Evolutionary conservation across 1,140 invertebrate genomes (phyloP).

Genomic region (Platyscapa corneri): DNA sequence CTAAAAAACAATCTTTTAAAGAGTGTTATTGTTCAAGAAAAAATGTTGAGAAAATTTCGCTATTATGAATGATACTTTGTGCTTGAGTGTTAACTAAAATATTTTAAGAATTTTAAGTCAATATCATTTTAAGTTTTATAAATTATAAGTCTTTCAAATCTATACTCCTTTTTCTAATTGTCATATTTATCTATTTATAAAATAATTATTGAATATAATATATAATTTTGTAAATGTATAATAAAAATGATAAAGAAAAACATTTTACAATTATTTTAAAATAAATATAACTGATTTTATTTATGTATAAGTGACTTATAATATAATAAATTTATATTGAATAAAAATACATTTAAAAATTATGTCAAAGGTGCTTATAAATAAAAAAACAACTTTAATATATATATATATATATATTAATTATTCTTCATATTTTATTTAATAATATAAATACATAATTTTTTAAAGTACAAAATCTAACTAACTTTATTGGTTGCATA

Average conservation of each 20-base stretch:
- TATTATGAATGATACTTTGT: slow-evolving; percentile 7
- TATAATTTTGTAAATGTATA: slow-evolving; percentile 47
- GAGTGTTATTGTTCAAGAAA: not conserved
- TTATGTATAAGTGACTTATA: too few species aligned
- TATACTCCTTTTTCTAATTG: slow-evolving; percentile 1
- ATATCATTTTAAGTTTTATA: slow-evolving; percentile 21
- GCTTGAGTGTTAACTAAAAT: not conserved
- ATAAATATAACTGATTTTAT: not conserved
- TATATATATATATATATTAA: too few species aligned
- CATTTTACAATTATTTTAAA: not conserved
- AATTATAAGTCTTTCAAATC: not conserved
- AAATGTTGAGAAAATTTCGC: not conserved
- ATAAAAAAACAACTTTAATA: too few species aligned
- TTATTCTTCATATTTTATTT: too few species aligned
- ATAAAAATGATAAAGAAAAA: slow-evolving; percentile 24
- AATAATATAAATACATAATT: too few species aligned
- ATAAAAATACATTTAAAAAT: too few species aligned
- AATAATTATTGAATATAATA: slow-evolving; percentile 42
- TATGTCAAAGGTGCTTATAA: too few species aligned
- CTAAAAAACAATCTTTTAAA: not conserved
- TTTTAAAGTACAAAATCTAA: too few species aligned
- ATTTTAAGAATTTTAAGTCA: not conserved
- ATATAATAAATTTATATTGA: too few species aligned
- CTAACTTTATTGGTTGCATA: too few species aligned
- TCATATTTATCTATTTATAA: slow-evolving; percentile 36